Percentiles rank a stretch among this genome's conserved stretches.
These are phyloP conservation scores for Apodemia hepburni DNA, from an alignment of 2,888 invertebrate genomes.

Conservation along the genomic window DNA sequence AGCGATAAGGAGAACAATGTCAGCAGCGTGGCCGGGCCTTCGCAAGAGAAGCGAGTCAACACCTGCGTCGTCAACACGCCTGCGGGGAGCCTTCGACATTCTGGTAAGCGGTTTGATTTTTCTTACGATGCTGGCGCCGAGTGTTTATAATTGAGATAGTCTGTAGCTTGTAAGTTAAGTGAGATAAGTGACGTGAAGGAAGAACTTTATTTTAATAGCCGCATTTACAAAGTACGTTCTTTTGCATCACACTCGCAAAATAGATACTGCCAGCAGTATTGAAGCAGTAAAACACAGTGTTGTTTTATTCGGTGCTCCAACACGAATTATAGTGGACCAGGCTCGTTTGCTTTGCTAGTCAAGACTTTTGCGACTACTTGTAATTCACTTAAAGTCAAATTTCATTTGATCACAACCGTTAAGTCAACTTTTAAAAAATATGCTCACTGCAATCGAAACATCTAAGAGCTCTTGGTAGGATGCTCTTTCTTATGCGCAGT, in stretches of 20 bases:
- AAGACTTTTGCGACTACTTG: slow-evolving; percentile 2
- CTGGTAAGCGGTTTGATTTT: slow-evolving; percentile 20
- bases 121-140: slow-evolving; percentile 16
- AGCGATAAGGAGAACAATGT: too few species aligned
- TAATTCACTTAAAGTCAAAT: too few species aligned
- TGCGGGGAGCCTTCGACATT: slow-evolving; percentile 16
- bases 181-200: not conserved
- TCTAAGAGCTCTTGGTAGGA: too few species aligned
- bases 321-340: not conserved
- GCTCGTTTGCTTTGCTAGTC: slow-evolving; percentile 15
- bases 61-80: slow-evolving; percentile 1
- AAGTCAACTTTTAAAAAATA: not conserved
- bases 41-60: too few species aligned
- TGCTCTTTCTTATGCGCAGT: too few species aligned
- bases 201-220: not conserved
- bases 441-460: too few species aligned
- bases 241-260: not conserved
- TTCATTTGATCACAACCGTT: too few species aligned
- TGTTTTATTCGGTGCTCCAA: slow-evolving; percentile 7
- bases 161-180: not conserved
- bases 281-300: not conserved
- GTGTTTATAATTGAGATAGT: too few species aligned
- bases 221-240: not conserved
- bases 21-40: too few species aligned
- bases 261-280: not conserved